These are phyloP conservation scores for Spinus pinus DNA, from an alignment of 2,797 vertebrate genomes.

Conservation along the genomic window DNA sequence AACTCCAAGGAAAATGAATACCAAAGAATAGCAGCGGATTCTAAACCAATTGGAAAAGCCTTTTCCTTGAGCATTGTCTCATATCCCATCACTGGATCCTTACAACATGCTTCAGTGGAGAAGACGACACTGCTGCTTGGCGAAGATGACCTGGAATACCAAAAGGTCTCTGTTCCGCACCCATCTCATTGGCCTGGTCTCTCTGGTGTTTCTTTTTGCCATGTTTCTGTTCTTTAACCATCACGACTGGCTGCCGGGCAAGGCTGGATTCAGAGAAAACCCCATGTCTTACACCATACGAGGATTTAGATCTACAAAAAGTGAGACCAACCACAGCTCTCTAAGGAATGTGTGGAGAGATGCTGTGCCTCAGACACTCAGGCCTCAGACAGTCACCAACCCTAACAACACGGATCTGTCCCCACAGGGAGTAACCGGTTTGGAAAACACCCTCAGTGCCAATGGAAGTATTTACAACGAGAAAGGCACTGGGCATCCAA, in stretches of 20 bases:
- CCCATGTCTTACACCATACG: constrained; percentile 84
- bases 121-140: constrained; percentile 93
- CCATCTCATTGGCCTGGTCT: constrained; percentile 82
- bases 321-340: constrained; percentile 79
- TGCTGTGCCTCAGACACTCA: constrained; percentile 72
- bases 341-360: constrained; percentile 79
- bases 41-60: neutral
- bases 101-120: constrained; percentile 97
- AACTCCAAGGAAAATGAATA: constrained; percentile 55
- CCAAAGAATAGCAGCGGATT: constrained; percentile 65
- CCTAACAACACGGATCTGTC: constrained; percentile 73
- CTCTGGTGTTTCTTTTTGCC: constrained; percentile 83
- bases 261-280: constrained; percentile 79
- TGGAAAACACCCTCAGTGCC: constrained; percentile 76
- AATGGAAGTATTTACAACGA: constrained; percentile 82
- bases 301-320: constrained; percentile 78
- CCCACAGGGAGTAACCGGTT: constrained; percentile 73
- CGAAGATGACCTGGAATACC: constrained; percentile 95
- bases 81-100: constrained; percentile 44
- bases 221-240: constrained; percentile 84
- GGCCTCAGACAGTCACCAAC: constrained; percentile 72
- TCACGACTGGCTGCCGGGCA: constrained; percentile 83
- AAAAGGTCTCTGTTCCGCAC: constrained; percentile 87
- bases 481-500: constrained; percentile 68
- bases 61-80: constrained; percentile 5